A percentile compares a stretch with the other conserved stretches of the same genome.
These are phyloP conservation scores for Decapterus maruadsi DNA, from an alignment of 2,797 vertebrate species.

Conservation along the genomic window DNA sequence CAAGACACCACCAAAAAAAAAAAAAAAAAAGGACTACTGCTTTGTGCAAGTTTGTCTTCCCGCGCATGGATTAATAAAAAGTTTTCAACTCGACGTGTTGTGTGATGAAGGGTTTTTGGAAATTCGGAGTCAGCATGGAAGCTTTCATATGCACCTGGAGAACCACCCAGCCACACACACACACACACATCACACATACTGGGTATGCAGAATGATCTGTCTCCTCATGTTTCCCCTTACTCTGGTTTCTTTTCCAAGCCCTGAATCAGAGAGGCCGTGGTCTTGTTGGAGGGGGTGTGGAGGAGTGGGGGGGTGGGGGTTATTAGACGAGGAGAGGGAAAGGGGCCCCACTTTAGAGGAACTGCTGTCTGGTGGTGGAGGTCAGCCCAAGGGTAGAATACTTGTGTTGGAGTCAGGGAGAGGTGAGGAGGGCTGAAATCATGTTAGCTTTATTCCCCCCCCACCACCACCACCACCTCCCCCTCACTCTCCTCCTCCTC, in stretches of 20 bases:
- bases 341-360: slow-evolving; percentile 80
- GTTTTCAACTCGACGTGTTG: slow-evolving; percentile 26
- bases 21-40: slow-evolving; percentile 39
- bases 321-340: slow-evolving; percentile 65
- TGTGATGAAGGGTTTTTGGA: slow-evolving; percentile 48
- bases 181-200: slow-evolving; percentile 26
- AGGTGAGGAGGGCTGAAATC: slow-evolving; percentile 88
- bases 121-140: slow-evolving; percentile 37
- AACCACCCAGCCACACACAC: slow-evolving; percentile 11
- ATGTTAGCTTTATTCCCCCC: slow-evolving; percentile 85
- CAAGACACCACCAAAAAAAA: slow-evolving; percentile 32
- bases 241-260: slow-evolving; percentile 74
- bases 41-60: slow-evolving; percentile 52
- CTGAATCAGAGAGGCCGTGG: slow-evolving; percentile 74
- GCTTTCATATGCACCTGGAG: slow-evolving; percentile 55
- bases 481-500: slow-evolving; percentile 29
- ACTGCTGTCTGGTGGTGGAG: slow-evolving; percentile 85
- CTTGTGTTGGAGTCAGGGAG: slow-evolving; percentile 87
- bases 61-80: slow-evolving; percentile 46
- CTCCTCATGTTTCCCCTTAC: slow-evolving; percentile 63
- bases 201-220: slow-evolving; percentile 59
- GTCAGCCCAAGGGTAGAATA: slow-evolving; percentile 90
- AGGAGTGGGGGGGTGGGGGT: too few relatives aligned
- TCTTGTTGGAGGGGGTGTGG: slow-evolving; percentile 48
- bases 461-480: too few relatives aligned